Conservation (phyloP, 35 echinoderm and acorn worm species). For the Ophioderma brevispina region DNA sequence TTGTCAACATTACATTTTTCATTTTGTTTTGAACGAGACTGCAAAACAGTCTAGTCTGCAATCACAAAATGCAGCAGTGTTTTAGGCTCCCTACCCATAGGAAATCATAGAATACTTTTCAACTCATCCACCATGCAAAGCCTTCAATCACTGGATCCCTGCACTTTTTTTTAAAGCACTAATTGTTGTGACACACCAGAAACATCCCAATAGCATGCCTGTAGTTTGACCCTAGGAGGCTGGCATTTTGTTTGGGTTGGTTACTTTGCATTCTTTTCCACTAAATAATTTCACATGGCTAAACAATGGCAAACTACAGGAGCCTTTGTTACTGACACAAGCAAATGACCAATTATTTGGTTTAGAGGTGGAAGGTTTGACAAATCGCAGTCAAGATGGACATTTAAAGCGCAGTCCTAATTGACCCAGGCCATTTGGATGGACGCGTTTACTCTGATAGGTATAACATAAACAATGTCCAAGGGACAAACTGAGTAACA, state of each 20-base stretch:
- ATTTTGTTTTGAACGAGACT: too few species aligned
- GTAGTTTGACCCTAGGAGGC: background rate
- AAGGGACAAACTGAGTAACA: too few species aligned
- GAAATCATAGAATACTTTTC: background rate
- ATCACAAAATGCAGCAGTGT: background rate
- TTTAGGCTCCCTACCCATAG: background rate
- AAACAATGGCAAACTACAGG: background rate
- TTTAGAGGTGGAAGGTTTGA: too few species aligned
- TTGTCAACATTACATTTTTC: too few species aligned
- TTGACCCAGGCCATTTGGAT: too few species aligned
- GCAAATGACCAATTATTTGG: slow-evolving; percentile 4
- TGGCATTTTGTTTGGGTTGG: background rate
- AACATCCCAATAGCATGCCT: too few species aligned
- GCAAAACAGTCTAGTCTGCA: background rate
- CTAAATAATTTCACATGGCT: background rate
- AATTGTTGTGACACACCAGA: too few species aligned
- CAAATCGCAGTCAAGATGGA: too few species aligned
- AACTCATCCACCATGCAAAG: background rate
- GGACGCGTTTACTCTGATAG: too few species aligned
- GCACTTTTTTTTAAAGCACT: too few species aligned
- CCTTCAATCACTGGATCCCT: background rate
- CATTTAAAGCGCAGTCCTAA: too few species aligned
- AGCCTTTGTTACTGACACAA: background rate
- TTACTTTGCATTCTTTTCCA: background rate
- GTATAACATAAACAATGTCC: too few species aligned